Evolutionary conservation across 2,113 vertebrate genomes (phyloP), one percentile per base, ranked within the genome.

Genomic region (Crotalus horridus): DNA sequence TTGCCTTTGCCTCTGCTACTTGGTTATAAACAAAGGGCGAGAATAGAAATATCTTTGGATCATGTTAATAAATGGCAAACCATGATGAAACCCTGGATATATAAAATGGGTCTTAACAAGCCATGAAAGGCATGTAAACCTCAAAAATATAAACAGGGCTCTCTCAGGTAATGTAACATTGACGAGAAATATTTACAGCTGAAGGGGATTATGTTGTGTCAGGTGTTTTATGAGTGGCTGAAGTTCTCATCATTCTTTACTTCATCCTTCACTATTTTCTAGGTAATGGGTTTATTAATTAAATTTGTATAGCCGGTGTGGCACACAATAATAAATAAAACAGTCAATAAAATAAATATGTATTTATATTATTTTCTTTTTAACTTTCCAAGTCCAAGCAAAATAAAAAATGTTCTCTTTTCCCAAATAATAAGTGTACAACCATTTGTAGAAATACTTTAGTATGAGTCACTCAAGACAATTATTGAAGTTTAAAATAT

Each of bases 401-500:
- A 86, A 39, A 64, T 3, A 90, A 61, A 69, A 92, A 10, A 85
- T 51, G 9, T 29, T 56, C 58, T 94, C 1, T 29, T 90, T 95
- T 85, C 1, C 87, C 4, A 24, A 93, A 61, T 58, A 95, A 93
- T 0, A 90, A 69, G 93, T 87, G 85, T 61, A 21, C 88, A 93
- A 91, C 89, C 7, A 90, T 59, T 94, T 95, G 8, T 74, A 92
- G 21, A 93, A 95, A 93, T 94, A 92, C 12, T 94, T 94, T 88
- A 92, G 90, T 90, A 11, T 74, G n/a, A 4, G 29, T 91, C 95
- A 93, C 87, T 69, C 46, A 51, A 89, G 0, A 29, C 91, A 92
- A 91, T 59, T 90, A 87, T 92, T 95, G 58, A 94, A 90, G 54
- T 96, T 95, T 95, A 85, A 95, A 94, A 96, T 95, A 95, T 92